A percentile compares a stretch with the other conserved stretches of the same genome.
Evolutionary conservation across 2,797 vertebrate species (phyloP).

Genomic region (Heliangelus exortis): DNA sequence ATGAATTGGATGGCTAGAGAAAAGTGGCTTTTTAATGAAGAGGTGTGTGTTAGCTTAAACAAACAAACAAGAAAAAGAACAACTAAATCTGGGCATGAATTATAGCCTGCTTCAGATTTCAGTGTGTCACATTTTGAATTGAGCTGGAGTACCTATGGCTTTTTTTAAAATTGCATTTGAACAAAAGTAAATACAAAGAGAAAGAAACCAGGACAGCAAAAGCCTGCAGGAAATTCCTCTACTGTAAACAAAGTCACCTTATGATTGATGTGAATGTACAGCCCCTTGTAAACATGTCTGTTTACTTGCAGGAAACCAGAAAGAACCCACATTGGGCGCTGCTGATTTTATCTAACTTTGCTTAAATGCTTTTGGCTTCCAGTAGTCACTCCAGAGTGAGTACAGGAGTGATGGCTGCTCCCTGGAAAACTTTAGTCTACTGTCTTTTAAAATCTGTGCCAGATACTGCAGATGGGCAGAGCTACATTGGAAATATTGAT

Average conservation of each 20-base stretch:
- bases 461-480: conserved; percentile 24
- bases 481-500: neutral
- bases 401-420: conserved; percentile 8
- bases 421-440: neutral
- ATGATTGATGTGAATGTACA: conserved; percentile 77
- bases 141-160: conserved; percentile 58
- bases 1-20: conserved; percentile 36
- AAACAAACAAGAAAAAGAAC: conserved; percentile 67
- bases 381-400: conserved; percentile 68
- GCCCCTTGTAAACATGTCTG: conserved; percentile 73
- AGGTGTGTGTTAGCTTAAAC: conserved; percentile 63
- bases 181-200: conserved; percentile 73
- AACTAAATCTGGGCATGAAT: conserved; percentile 65
- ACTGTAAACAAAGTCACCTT: conserved; percentile 74
- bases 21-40: conserved; percentile 62
- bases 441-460: conserved; percentile 15
- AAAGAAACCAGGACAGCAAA: conserved; percentile 75
- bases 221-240: conserved; percentile 74
- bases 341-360: conserved; percentile 74
- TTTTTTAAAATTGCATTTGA: conserved; percentile 68
- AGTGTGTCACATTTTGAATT: conserved; percentile 52
- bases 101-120: conserved; percentile 58
- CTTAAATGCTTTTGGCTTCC: conserved; percentile 71
- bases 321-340: conserved; percentile 53
- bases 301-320: conserved; percentile 75